These are phyloP conservation scores for Erpornis zantholeuca DNA, from an alignment of 2,113 vertebrate genomes.

Conservation along the genomic window DNA sequence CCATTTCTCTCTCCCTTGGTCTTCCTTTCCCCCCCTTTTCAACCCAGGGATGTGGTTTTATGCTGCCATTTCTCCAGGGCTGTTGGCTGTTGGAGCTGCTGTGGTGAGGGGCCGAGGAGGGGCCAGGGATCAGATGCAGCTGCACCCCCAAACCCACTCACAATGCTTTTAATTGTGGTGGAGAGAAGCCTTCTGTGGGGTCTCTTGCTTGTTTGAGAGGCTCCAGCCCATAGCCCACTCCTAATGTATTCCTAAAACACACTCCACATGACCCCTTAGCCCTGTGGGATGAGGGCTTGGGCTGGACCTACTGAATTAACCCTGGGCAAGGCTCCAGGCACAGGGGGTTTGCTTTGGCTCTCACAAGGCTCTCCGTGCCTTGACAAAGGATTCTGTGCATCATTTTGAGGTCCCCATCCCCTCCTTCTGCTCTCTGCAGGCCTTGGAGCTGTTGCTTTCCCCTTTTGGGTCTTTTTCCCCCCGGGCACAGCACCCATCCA, in stretches of 20 bases:
- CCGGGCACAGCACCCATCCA: accelerated
- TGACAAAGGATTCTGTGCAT: background rate
- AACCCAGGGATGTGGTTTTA: background rate
- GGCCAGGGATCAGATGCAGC: background rate
- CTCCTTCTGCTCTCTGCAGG: background rate
- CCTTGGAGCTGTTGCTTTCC: background rate
- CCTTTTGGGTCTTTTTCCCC: background rate
- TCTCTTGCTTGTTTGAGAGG: background rate
- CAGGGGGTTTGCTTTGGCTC: background rate
- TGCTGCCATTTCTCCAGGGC: background rate
- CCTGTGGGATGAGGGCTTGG: background rate
- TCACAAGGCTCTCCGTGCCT: background rate
- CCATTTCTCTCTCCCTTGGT: background rate
- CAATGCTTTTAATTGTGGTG: background rate
- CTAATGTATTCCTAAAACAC: background rate
- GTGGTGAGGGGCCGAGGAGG: background rate
- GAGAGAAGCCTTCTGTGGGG: background rate
- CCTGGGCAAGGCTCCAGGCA: background rate
- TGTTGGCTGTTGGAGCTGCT: background rate
- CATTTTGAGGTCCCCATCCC: background rate
- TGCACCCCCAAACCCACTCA: too few relatives aligned
- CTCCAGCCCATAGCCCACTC: background rate
- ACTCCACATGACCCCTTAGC: background rate
- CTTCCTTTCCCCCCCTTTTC: background rate
- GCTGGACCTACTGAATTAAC: background rate